Percentiles rank a stretch among this genome's conserved stretches.
Evolutionary conservation across 2,113 vertebrate genomes (phyloP).

Genomic region (Anser cygnoides): DNA sequence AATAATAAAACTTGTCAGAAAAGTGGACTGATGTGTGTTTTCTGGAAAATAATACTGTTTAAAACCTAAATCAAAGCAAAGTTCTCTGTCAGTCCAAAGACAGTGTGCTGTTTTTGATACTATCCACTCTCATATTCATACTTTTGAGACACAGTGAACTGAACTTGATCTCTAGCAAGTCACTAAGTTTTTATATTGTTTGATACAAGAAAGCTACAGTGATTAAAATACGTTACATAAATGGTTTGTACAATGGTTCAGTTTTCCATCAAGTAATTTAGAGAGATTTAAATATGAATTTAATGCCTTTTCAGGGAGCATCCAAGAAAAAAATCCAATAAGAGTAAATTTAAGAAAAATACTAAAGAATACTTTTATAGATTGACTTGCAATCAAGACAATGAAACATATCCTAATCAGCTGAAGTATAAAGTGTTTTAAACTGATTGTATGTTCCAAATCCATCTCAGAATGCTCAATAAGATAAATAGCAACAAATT

Average conservation of each 20-base stretch:
- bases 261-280: background rate
- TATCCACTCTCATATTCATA: background rate
- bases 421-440: background rate
- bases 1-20: constrained; percentile 42
- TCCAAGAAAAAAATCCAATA: background rate
- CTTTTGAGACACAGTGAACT: background rate
- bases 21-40: background rate
- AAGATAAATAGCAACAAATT: background rate
- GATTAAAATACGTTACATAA: background rate
- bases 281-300: background rate
- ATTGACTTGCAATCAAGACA: background rate
- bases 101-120: background rate
- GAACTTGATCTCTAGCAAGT: background rate
- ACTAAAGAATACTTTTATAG: background rate
- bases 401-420: background rate
- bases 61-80: constrained; percentile 32
- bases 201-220: background rate
- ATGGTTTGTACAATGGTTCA: background rate
- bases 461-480: background rate
- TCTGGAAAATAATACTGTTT: constrained; percentile 37
- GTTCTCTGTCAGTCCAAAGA: background rate
- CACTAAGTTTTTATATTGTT: background rate
- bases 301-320: background rate
- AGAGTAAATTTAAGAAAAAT: background rate
- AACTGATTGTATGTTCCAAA: background rate